Percentiles rank a stretch among this genome's conserved stretches.
Conservation (phyloP, 2,888 invertebrate genomes). For the Oligia strigilis region DNA sequence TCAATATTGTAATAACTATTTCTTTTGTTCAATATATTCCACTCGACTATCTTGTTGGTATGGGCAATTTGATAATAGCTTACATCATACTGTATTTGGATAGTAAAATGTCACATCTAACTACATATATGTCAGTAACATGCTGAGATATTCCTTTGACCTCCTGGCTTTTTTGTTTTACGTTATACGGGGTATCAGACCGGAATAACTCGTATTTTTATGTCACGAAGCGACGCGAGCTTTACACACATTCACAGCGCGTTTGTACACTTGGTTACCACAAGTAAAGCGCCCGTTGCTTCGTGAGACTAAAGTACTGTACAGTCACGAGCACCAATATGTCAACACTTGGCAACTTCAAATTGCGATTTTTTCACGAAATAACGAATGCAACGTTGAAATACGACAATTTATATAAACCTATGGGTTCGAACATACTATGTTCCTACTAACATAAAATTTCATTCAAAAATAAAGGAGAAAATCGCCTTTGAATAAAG, state of each 20-base stretch:
- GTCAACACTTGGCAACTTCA: too few relatives aligned
- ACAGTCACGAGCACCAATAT: too few relatives aligned
- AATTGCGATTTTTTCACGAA: too few relatives aligned
- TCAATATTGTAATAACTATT: conserved; percentile 10
- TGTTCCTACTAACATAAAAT: too few relatives aligned
- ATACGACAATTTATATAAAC: too few relatives aligned
- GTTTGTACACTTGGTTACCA: background rate
- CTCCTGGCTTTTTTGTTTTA: background rate
- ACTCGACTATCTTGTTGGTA: background rate
- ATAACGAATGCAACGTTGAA: too few relatives aligned
- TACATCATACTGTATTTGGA: background rate
- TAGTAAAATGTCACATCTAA: background rate
- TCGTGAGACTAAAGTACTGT: background rate
- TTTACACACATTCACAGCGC: background rate
- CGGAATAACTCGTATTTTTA: background rate
- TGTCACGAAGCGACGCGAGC: background rate
- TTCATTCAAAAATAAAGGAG: too few relatives aligned
- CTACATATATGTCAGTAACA: background rate
- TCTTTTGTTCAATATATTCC: conserved; percentile 4
- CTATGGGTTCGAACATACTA: too few relatives aligned
- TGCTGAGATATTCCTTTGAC: background rate
- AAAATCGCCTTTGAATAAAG: too few relatives aligned
- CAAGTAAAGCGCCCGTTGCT: background rate
- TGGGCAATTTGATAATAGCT: background rate
- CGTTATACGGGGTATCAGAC: too few relatives aligned